Evolutionary conservation across 2,797 vertebrate species (phyloP).

Genomic region (Cossypha niveicapilla): DNA sequence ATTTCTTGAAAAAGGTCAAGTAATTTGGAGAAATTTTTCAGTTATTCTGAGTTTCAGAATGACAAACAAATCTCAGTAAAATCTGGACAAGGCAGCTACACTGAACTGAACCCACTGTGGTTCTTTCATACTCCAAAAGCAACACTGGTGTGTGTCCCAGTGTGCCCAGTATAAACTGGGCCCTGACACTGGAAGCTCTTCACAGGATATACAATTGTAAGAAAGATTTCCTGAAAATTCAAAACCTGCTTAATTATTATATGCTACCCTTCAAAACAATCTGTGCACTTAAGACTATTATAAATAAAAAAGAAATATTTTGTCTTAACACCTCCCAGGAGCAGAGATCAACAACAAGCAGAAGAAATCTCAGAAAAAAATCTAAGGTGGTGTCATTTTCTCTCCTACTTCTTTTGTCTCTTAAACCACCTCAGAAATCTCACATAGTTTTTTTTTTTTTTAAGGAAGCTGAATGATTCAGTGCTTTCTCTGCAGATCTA

Average conservation of each 20-base stretch:
- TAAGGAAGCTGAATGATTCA: neutral
- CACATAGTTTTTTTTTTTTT: neutral
- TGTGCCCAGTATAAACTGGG: neutral
- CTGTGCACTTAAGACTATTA: neutral
- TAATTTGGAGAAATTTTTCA: neutral
- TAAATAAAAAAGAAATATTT: neutral
- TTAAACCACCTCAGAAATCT: neutral
- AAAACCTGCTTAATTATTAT: neutral
- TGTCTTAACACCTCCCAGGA: neutral
- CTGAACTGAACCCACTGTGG: neutral
- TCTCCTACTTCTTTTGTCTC: neutral
- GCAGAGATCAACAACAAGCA: neutral
- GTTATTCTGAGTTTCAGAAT: neutral
- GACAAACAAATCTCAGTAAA: neutral
- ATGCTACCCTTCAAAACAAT: neutral
- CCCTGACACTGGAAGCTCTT: neutral
- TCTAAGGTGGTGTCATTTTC: neutral
- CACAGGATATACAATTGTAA: neutral
- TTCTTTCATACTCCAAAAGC: neutral
- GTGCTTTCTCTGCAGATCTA: neutral
- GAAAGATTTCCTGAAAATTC: neutral
- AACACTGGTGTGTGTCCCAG: neutral
- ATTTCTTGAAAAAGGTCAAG: neutral
- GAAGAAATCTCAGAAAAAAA: neutral
- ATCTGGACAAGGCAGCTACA: neutral